These are phyloP conservation scores for Acromyrmex echinatior DNA, from an alignment of 1,140 invertebrate genomes.

Conservation along the genomic window DNA sequence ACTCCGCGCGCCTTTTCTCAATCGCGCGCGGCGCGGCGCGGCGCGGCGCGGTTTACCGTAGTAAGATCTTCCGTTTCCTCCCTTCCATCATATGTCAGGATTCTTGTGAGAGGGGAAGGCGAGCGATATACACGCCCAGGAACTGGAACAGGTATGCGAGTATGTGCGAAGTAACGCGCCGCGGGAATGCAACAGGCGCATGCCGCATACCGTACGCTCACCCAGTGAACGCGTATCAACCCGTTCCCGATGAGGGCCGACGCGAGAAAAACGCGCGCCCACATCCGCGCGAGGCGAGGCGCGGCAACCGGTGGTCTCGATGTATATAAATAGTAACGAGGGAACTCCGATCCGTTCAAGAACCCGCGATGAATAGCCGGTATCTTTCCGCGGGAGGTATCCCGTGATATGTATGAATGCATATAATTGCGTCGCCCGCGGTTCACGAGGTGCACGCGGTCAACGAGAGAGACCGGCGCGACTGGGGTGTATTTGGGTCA, in stretches of 20 bases:
- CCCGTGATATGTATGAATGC: constrained; percentile 4
- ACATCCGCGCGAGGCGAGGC: background rate
- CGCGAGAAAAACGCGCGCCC: constrained; percentile 9
- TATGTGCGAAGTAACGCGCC: constrained; percentile 3
- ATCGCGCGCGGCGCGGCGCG: constrained; percentile 9
- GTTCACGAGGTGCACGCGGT: constrained; percentile 43
- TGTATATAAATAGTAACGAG: constrained; percentile 9
- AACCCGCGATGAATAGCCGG: background rate
- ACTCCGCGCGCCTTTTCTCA: background rate
- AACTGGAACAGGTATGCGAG: constrained; percentile 32
- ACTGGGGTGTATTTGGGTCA: constrained; percentile 13
- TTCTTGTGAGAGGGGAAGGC: background rate
- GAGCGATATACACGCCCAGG: constrained; percentile 5
- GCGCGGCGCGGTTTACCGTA: background rate
- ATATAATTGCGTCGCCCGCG: constrained; percentile 15
- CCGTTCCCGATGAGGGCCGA: constrained; percentile 15
- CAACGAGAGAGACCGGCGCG: constrained; percentile 19
- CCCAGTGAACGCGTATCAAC: constrained; percentile 44
- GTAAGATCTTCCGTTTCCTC: background rate
- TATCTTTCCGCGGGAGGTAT: background rate
- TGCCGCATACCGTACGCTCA: constrained; percentile 48
- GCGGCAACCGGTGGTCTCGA: background rate
- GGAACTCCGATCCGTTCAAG: constrained; percentile 6
- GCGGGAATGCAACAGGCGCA: constrained; percentile 40
- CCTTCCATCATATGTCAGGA: background rate